These are phyloP conservation scores for Erethizon dorsatum DNA, from an alignment of 2,797 vertebrate species.

Conservation along the genomic window DNA sequence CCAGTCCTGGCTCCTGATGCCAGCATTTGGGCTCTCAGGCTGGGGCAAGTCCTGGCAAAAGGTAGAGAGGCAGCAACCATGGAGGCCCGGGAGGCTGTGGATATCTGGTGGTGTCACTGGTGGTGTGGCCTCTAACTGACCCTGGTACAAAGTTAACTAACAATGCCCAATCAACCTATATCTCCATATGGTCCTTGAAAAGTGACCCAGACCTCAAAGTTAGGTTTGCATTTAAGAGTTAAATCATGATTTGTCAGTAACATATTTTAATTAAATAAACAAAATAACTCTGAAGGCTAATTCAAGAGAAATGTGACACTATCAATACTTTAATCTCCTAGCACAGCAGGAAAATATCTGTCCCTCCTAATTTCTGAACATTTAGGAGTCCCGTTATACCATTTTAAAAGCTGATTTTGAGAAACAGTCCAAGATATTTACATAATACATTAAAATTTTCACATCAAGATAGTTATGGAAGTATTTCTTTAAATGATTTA, in stretches of 20 bases:
- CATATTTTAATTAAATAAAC: constrained; percentile 43
- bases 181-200: constrained; percentile 19
- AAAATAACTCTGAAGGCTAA: background rate
- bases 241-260: background rate
- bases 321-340: background rate
- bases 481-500: constrained; percentile 37
- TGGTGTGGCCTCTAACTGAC: background rate
- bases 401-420: constrained; percentile 34
- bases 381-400: background rate
- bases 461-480: background rate
- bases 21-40: fast-evolving
- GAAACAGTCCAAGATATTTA: background rate
- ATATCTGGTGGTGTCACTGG: background rate
- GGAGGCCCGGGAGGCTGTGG: background rate
- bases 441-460: background rate
- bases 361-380: background rate
- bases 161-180: background rate
- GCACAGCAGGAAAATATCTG: background rate
- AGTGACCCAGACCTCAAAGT: constrained; percentile 40
- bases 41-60: background rate
- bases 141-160: background rate
- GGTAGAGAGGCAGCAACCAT: background rate
- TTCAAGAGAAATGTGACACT: background rate
- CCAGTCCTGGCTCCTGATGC: background rate
- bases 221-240: constrained; percentile 36